Percentiles rank a stretch among this genome's conserved stretches.
phyloP scores from a whole-genome alignment of 64 coral and sea anemone species.

The Pachyseris speciosa region DNA sequence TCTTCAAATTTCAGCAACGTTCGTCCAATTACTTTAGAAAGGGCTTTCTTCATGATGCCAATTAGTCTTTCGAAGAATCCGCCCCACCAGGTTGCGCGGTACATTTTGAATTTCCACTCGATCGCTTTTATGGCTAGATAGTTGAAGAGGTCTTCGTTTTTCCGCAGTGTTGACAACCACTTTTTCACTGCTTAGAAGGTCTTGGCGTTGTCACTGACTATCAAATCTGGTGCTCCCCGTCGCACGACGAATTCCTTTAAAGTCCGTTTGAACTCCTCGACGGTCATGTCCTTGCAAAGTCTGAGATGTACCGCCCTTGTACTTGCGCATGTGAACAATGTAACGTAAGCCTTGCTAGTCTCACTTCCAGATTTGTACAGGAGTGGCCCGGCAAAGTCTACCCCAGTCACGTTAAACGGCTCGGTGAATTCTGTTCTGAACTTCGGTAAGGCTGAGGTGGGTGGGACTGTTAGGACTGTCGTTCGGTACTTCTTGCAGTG shows the following conservation, averaged over 20 bases:
- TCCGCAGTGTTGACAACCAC: constrained; percentile 36
- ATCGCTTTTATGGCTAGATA: background rate
- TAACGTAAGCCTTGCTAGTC: constrained; percentile 43
- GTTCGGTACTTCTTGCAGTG: too few species aligned
- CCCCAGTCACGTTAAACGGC: constrained; percentile 37
- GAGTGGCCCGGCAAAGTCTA: constrained; percentile 47
- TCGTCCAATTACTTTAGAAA: constrained; percentile 40
- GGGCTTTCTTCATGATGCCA: constrained; percentile 27
- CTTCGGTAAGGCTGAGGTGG: background rate
- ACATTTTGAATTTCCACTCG: constrained; percentile 8
- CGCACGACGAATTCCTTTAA: constrained; percentile 51
- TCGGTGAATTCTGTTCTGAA: constrained; percentile 52
- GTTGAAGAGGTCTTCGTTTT: constrained; percentile 28
- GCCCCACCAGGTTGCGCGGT: background rate
- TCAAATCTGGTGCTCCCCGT: constrained; percentile 15
- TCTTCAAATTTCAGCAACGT: constrained; percentile 1
- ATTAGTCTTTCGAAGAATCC: constrained; percentile 27
- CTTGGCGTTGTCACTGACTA: constrained; percentile 15
- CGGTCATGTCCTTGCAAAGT: constrained; percentile 25
- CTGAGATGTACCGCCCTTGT: too few species aligned
- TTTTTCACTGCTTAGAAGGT: constrained; percentile 35
- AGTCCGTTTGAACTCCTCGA: constrained; percentile 18
- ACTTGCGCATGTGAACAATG: too few species aligned
- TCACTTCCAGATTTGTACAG: background rate
- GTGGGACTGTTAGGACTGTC: background rate